phyloP scores from a whole-genome alignment of 2,888 invertebrate species.

The Heliconius charithonia region DNA sequence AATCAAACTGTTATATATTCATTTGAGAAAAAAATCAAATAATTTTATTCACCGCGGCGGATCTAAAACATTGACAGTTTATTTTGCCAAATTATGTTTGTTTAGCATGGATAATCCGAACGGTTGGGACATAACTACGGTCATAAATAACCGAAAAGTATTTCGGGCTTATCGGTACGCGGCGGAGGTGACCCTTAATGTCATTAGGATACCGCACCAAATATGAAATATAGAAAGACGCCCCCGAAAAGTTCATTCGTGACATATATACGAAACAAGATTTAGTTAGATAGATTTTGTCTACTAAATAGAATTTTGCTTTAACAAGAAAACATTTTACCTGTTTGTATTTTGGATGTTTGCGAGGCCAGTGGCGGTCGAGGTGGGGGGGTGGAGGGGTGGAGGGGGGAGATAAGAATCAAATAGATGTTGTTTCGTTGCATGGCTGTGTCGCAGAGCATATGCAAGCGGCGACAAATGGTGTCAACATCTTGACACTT shows the following conservation, averaged over 20 bases:
- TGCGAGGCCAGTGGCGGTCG: slow-evolving; percentile 55
- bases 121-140: slow-evolving; percentile 49
- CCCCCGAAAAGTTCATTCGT: slow-evolving; percentile 50
- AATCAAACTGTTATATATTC: slow-evolving; percentile 10
- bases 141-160: slow-evolving; percentile 51
- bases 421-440: slow-evolving; percentile 83
- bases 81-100: slow-evolving; percentile 41
- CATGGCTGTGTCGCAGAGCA: slow-evolving; percentile 71
- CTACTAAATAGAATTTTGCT: slow-evolving; percentile 67
- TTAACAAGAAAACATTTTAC: slow-evolving; percentile 74
- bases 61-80: slow-evolving; percentile 36
- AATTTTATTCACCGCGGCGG: slow-evolving; percentile 12
- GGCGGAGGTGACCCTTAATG: slow-evolving; percentile 49
- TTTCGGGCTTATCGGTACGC: slow-evolving; percentile 48
- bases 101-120: slow-evolving; percentile 47
- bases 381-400: slow-evolving; percentile 52
- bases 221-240: slow-evolving; percentile 46
- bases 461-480: slow-evolving; percentile 76
- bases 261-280: slow-evolving; percentile 60
- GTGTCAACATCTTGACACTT: slow-evolving; percentile 75
- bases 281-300: slow-evolving; percentile 60
- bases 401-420: slow-evolving; percentile 78
- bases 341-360: slow-evolving; percentile 76
- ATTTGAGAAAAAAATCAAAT: slow-evolving; percentile 10
- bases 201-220: slow-evolving; percentile 48